Evolutionary conservation across 2,797 vertebrate species (phyloP).

Genomic region (Acanthurus tractus): DNA sequence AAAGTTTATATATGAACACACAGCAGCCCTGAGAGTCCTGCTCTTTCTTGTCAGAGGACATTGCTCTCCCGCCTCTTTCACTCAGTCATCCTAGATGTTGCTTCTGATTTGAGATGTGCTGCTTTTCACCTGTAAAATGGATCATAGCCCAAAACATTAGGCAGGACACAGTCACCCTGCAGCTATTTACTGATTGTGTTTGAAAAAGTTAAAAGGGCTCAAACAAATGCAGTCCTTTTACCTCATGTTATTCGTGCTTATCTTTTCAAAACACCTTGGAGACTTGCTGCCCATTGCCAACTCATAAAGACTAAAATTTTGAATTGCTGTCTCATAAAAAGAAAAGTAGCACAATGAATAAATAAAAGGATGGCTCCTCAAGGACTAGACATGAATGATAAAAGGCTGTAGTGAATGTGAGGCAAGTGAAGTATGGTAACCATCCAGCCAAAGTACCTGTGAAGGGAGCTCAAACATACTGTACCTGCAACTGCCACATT

Average conservation of each 20-base stretch:
- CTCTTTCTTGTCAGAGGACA: slow-evolving; percentile 36
- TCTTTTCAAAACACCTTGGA: slow-evolving; percentile 63
- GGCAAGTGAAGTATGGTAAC: slow-evolving; percentile 35
- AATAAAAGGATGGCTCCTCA: slow-evolving; percentile 55
- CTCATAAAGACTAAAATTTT: slow-evolving; percentile 43
- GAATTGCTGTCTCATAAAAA: slow-evolving; percentile 47
- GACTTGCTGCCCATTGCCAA: slow-evolving; percentile 12
- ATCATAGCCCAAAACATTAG: slow-evolving; percentile 39
- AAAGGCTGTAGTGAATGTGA: slow-evolving; percentile 49
- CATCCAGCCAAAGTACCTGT: slow-evolving; percentile 28
- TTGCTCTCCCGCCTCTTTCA: slow-evolving; percentile 12
- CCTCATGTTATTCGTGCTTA: slow-evolving; percentile 45
- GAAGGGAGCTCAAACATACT: slow-evolving; percentile 37
- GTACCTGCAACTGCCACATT: slow-evolving; percentile 24
- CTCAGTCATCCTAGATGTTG: slow-evolving; percentile 31
- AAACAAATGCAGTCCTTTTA: slow-evolving; percentile 11
- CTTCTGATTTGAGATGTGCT: slow-evolving; percentile 32
- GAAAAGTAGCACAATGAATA: slow-evolving; percentile 51
- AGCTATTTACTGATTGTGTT: slow-evolving; percentile 47
- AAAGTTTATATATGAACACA: slow-evolving; percentile 18
- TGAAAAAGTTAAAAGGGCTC: slow-evolving; percentile 27
- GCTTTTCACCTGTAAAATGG: slow-evolving; percentile 17
- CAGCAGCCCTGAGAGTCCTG: slow-evolving; percentile 17
- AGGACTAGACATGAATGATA: slow-evolving; percentile 61
- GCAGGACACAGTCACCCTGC: slow-evolving; percentile 25